Evolutionary conservation across 2,113 vertebrate genomes (phyloP), one percentile per base, ranked within the genome.

Genomic region (Lutjanus erythropterus): DNA sequence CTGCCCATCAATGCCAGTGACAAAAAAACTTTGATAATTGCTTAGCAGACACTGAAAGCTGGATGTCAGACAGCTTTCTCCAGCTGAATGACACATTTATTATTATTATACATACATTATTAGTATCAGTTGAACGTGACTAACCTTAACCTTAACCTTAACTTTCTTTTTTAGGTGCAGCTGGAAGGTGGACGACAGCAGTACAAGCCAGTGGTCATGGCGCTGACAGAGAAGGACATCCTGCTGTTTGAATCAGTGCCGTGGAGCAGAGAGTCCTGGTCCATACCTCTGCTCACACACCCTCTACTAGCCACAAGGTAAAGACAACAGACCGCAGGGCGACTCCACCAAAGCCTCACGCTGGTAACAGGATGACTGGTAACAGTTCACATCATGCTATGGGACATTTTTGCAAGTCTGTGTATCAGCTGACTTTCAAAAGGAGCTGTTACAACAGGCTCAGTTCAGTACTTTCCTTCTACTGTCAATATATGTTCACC

Each of bases 291-390:
- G 86, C 95, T 97, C 77, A 98, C 96, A 74, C 97, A 98, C 90
- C 97, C 98, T 0, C 95, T 99, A 71, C 94, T 99, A 4, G 96
- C 97, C 58, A 99, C 98, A 81, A 96, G 98, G 98, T 99, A 89
- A 75, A 89, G 14, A 31, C 37, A 4, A 1, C 68, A 31, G 11
- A 41, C 46, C 6, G 33, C 41, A 16, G 39, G 7, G 21, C 3
- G 49, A 49, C 31, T 39, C 19, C 16, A n/a, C 29, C 16, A 11
- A 37, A 76, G 25, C 37, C 31, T 10, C 37, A 39, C 9, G 37
- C 8, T 39, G 37, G 9, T 35, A 7, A 46, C 27, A 16, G n/a
- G n/a, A n/a, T 11, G 16, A 69, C 21, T 1, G 44, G 16, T 27
- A 44, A 33, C 41, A 9, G 6, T 18, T 53, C 14, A 19, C 31